A percentile compares a stretch with the other conserved stretches of the same genome.
phyloP scores from a whole-genome alignment of 1,140 invertebrate species.

The Zelostemma sp. region DNA sequence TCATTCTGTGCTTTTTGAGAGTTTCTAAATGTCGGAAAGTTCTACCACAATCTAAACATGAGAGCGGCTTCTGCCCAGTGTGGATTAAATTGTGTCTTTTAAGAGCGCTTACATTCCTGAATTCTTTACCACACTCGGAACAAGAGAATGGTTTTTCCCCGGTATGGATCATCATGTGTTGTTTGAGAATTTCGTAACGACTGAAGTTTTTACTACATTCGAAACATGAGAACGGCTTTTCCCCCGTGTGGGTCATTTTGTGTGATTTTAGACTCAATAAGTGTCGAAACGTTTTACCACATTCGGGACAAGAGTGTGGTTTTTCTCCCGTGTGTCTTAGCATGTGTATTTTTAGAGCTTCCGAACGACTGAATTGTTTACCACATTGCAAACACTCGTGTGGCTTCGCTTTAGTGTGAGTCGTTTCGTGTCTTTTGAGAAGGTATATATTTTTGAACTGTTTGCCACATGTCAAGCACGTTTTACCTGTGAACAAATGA shows the following conservation, averaged over 20 bases:
- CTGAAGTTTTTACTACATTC: slow-evolving; percentile 90
- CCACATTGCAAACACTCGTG: slow-evolving; percentile 89
- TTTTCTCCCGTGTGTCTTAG: slow-evolving; percentile 85
- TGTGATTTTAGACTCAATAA: slow-evolving; percentile 89
- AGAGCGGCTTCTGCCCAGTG: slow-evolving; percentile 84
- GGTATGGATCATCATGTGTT: slow-evolving; percentile 91
- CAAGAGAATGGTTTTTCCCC: slow-evolving; percentile 90
- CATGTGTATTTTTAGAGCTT: slow-evolving; percentile 86
- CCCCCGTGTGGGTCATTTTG: too few species aligned
- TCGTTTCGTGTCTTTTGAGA: slow-evolving; percentile 78
- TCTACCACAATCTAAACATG: slow-evolving; percentile 88
- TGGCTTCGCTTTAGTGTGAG: slow-evolving; percentile 84
- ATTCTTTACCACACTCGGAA: not conserved
- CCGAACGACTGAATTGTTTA: slow-evolving; percentile 88
- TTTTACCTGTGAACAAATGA: too few species aligned
- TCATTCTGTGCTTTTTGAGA: slow-evolving; percentile 86
- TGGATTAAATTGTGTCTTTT: slow-evolving; percentile 84
- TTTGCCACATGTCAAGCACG: too few species aligned
- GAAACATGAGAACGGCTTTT: slow-evolving; percentile 88
- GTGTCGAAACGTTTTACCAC: slow-evolving; percentile 88
- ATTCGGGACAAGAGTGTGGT: too few species aligned
- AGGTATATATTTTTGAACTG: not conserved
- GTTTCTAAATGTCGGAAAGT: slow-evolving; percentile 88
- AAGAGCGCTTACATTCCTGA: not conserved
- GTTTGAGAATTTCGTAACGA: slow-evolving; percentile 87